A percentile compares a stretch with the other conserved stretches of the same genome.
phyloP scores from a whole-genome alignment of 1,140 invertebrate species.

The Adelges cooleyi region DNA sequence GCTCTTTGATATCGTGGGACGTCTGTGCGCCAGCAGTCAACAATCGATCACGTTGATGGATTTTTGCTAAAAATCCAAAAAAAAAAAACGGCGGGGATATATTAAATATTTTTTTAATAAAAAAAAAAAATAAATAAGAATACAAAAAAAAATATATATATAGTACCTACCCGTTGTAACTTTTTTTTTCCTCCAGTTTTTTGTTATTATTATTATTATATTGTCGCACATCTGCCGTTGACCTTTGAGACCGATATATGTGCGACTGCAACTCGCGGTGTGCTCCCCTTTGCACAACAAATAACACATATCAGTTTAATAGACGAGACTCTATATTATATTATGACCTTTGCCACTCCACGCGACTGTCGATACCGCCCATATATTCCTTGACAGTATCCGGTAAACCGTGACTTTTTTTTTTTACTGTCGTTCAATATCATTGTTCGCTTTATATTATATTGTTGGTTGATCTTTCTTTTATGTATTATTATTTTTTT shows the following conservation, averaged over 20 bases:
- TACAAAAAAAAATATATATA: not conserved
- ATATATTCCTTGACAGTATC: constrained; percentile 26
- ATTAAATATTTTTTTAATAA: too few species aligned
- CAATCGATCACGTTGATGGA: constrained; percentile 22
- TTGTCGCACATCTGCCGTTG: constrained; percentile 12
- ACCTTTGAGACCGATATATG: constrained; percentile 25
- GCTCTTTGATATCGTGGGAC: too few species aligned
- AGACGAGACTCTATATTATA: not conserved
- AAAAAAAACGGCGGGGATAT: too few species aligned
- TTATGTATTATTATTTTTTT: not conserved
- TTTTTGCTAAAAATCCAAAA: too few species aligned
- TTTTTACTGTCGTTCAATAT: not conserved
- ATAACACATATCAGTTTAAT: constrained; percentile 15
- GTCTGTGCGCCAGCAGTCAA: not conserved
- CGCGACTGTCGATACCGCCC: too few species aligned
- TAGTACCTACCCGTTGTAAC: not conserved
- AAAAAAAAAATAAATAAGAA: not conserved
- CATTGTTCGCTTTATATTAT: not conserved
- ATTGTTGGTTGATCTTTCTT: not conserved
- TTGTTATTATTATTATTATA: not conserved
- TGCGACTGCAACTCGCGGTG: too few species aligned
- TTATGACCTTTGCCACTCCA: constrained; percentile 23
- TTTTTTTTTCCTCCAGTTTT: constrained; percentile 8
- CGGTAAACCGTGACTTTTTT: constrained; percentile 27
- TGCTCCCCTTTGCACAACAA: not conserved